Evolutionary conservation across 2,888 invertebrate genomes (phyloP).

Genomic region (Gisinianus flammeolus): DNA sequence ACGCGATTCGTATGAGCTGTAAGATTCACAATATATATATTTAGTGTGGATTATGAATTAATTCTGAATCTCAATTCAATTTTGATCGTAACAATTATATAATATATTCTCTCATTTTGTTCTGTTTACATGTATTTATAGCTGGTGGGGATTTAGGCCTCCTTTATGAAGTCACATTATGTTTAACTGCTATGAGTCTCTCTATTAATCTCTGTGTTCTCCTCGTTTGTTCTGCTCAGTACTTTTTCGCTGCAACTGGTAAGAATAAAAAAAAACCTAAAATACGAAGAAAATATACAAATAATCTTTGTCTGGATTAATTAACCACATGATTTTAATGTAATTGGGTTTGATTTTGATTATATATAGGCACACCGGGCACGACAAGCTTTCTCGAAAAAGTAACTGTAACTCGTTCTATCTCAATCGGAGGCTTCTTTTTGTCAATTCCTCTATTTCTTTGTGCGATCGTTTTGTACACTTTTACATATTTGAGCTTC

Average conservation of each 20-base stretch:
- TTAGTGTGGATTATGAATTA: background rate
- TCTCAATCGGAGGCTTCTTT: slow-evolving; percentile 58
- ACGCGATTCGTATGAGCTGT: slow-evolving; percentile 6
- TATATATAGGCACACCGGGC: slow-evolving; percentile 52
- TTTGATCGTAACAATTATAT: background rate
- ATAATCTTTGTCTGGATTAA: background rate
- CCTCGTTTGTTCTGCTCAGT: slow-evolving; percentile 57
- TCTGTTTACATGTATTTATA: slow-evolving; percentile 25
- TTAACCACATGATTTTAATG: background rate
- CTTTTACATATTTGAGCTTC: slow-evolving; percentile 55
- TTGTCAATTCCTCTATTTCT: slow-evolving; percentile 58
- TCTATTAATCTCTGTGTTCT: slow-evolving; percentile 58
- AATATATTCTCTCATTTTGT: slow-evolving; percentile 11
- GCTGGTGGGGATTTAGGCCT: slow-evolving; percentile 54
- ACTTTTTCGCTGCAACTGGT: slow-evolving; percentile 52
- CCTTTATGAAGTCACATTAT: slow-evolving; percentile 58
- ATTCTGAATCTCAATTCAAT: background rate
- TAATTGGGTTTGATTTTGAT: background rate
- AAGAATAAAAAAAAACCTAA: slow-evolving; percentile 34
- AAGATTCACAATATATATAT: background rate
- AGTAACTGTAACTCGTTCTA: slow-evolving; percentile 54
- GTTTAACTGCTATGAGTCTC: slow-evolving; percentile 57
- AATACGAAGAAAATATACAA: too few relatives aligned
- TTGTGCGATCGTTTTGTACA: slow-evolving; percentile 56
- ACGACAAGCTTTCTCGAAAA: slow-evolving; percentile 56